These are phyloP conservation scores for Gadus macrocephalus DNA, from an alignment of 2,113 vertebrate species.

Conservation along the genomic window DNA sequence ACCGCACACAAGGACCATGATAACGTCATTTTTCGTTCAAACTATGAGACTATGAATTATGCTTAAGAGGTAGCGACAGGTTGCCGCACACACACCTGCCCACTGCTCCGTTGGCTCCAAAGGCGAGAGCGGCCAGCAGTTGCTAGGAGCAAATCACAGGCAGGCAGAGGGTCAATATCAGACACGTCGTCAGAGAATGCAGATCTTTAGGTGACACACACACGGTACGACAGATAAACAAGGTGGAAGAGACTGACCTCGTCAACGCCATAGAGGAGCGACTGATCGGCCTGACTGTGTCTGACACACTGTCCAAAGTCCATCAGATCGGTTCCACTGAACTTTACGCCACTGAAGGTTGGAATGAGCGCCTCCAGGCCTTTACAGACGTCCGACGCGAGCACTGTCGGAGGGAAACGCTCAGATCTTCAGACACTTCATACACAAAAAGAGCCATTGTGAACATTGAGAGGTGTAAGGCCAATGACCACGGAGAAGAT, in stretches of 20 bases:
- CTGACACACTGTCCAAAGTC: slow-evolving; percentile 87
- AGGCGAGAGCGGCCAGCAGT: slow-evolving; percentile 78
- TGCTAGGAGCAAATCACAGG: slow-evolving; percentile 71
- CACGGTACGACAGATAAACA: background rate
- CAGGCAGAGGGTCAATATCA: background rate
- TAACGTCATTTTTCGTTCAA: too few species aligned
- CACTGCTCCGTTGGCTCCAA: slow-evolving; percentile 87
- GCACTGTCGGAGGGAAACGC: slow-evolving; percentile 68
- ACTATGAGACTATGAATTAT: too few species aligned
- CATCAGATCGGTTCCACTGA: slow-evolving; percentile 80
- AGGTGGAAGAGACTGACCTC: slow-evolving; percentile 77
- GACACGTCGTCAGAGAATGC: background rate
- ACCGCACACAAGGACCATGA: too few species aligned
- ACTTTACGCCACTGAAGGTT: slow-evolving; percentile 89
- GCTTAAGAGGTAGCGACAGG: too few species aligned
- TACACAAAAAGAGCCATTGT: too few species aligned
- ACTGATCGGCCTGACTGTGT: slow-evolving; percentile 61
- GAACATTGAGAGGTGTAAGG: too few species aligned
- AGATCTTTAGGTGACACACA: background rate
- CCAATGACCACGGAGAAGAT: too few species aligned
- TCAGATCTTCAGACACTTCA: too few species aligned
- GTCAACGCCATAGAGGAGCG: slow-evolving; percentile 86
- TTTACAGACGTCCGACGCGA: slow-evolving; percentile 76
- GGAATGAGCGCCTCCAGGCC: slow-evolving; percentile 82
- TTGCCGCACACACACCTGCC: slow-evolving; percentile 78